phyloP scores from a whole-genome alignment of 2,113 vertebrate species.

The Neogobius melanostomus region DNA sequence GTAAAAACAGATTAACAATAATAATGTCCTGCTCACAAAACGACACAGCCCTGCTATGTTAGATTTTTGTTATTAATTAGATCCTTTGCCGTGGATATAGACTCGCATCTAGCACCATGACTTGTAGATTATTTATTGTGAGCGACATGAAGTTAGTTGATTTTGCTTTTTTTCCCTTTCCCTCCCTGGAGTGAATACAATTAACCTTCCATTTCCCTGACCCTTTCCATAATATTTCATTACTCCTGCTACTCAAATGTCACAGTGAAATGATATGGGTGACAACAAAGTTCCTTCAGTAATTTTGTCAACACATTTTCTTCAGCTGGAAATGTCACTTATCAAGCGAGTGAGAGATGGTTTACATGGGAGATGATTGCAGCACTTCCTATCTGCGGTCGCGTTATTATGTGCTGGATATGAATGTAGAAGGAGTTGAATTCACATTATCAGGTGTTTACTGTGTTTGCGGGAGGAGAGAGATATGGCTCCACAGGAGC shows the following conservation, averaged over 20 bases:
- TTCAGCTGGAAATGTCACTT: constrained; percentile 1
- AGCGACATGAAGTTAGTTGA: no score
- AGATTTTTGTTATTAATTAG: no score
- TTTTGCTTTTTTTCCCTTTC: no score
- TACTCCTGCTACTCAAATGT: neutral
- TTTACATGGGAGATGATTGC: neutral
- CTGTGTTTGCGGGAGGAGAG: neutral
- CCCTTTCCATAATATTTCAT: neutral
- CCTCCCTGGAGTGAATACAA: neutral
- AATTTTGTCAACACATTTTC: constrained; percentile 1
- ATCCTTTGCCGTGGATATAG: no score
- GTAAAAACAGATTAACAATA: no score
- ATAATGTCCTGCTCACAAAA: no score
- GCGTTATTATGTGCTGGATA: neutral
- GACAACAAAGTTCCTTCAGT: neutral
- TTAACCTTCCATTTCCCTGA: neutral
- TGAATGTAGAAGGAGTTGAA: neutral
- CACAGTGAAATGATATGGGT: neutral
- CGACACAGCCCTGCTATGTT: no score
- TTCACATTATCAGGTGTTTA: neutral
- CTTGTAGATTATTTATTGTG: no score
- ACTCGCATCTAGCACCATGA: no score
- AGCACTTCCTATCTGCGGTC: neutral
- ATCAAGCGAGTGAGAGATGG: neutral
- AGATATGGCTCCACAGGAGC: neutral